Percentiles rank a stretch among this genome's conserved stretches.
phyloP scores from a whole-genome alignment of 2,888 invertebrate species.

The Dicycla oo region DNA sequence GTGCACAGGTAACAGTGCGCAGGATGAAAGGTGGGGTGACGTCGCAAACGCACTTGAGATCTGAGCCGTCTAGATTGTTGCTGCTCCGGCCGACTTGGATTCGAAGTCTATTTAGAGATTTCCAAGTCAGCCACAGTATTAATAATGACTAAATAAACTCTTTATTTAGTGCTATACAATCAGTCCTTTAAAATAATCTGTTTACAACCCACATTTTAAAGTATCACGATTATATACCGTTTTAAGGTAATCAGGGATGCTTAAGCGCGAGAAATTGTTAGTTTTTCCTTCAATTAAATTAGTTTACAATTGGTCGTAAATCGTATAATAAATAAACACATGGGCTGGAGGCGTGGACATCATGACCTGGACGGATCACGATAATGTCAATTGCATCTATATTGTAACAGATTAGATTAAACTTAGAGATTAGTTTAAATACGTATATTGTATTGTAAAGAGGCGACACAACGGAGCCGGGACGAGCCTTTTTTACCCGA shows the following conservation, averaged over 20 bases:
- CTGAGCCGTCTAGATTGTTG: neutral
- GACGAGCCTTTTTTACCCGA: neutral
- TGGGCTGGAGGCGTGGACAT: constrained; percentile 64
- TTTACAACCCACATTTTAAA: constrained; percentile 11
- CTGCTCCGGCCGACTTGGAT: neutral
- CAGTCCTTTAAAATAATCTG: constrained; percentile 6
- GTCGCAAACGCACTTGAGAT: neutral
- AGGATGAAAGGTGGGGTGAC: neutral
- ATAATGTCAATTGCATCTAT: constrained; percentile 30
- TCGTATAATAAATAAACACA: constrained; percentile 35
- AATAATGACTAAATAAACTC: neutral
- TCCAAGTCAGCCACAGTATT: too few species aligned
- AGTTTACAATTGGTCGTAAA: constrained; percentile 38
- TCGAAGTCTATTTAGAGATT: neutral
- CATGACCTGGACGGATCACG: constrained; percentile 23
- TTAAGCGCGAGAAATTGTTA: neutral
- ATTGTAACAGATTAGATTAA: constrained; percentile 47
- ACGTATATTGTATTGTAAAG: constrained; percentile 29
- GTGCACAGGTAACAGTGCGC: neutral
- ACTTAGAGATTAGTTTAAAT: constrained; percentile 25
- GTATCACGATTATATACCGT: neutral
- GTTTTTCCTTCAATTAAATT: constrained; percentile 8
- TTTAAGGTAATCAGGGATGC: constrained; percentile 12
- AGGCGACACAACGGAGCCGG: neutral
- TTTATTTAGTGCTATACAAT: constrained; percentile 3